Conservation (phyloP, 2,113 vertebrate species). For the Ovibos moschatus region DNA sequence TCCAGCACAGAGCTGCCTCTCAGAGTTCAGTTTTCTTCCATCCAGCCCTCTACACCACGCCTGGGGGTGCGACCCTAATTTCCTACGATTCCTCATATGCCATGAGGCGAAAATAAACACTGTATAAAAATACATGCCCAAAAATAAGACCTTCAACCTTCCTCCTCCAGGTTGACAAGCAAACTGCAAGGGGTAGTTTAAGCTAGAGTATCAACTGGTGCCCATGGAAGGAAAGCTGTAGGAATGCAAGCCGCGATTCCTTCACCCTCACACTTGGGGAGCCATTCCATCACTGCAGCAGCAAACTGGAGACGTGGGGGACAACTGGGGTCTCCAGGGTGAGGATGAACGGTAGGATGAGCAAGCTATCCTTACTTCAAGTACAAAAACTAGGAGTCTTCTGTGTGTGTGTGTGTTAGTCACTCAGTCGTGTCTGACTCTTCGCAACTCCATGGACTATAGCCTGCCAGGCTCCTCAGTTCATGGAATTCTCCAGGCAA, state of each 20-base stretch:
- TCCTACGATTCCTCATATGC: not conserved
- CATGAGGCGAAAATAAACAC: not conserved
- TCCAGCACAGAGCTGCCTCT: not conserved
- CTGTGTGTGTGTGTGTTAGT: not conserved
- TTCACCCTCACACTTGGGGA: fast-evolving
- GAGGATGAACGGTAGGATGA: not conserved
- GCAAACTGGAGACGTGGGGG: not conserved
- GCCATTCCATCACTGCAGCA: not conserved
- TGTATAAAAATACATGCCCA: not conserved
- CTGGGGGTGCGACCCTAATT: not conserved
- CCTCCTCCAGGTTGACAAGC: conserved; percentile 9
- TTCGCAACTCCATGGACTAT: not conserved
- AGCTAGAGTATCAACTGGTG: not conserved
- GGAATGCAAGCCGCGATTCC: not conserved
- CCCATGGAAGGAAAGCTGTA: not conserved
- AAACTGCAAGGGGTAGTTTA: not conserved
- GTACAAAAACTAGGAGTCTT: not conserved
- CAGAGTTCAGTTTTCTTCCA: not conserved
- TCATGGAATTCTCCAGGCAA: not conserved
- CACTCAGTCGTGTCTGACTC: not conserved
- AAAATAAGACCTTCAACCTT: not conserved
- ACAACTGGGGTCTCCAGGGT: fast-evolving
- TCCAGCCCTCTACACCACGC: not conserved
- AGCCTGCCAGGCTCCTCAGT: not conserved
- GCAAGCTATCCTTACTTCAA: not conserved